These are phyloP conservation scores for Sarcophaga carnaria DNA, from an alignment of 2,888 invertebrate species.

Conservation along the genomic window DNA sequence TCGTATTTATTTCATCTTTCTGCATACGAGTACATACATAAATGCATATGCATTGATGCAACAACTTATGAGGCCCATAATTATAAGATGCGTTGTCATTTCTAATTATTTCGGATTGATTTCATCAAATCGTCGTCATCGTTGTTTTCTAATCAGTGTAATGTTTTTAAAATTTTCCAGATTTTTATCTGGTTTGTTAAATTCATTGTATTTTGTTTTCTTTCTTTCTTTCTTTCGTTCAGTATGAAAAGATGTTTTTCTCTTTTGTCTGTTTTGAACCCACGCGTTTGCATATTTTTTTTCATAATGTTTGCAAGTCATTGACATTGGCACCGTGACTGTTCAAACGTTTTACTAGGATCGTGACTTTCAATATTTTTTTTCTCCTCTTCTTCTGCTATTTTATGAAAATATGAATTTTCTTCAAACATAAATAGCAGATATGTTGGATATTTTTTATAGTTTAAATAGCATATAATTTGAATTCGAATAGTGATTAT, in stretches of 20 bases:
- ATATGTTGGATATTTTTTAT: background rate
- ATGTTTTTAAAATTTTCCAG: background rate
- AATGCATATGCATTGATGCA: too few relatives aligned
- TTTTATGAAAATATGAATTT: constrained; percentile 3
- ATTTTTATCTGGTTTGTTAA: constrained; percentile 24
- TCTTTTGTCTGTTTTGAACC: background rate
- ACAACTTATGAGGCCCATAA: background rate
- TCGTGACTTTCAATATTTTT: constrained; percentile 54
- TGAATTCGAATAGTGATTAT: too few relatives aligned
- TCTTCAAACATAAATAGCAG: background rate
- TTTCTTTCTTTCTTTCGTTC: background rate
- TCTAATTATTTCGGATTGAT: constrained; percentile 46
- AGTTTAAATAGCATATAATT: background rate
- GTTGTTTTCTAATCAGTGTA: constrained; percentile 23
- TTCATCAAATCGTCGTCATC: constrained; percentile 4
- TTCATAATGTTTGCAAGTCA: constrained; percentile 51
- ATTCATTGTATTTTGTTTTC: constrained; percentile 4
- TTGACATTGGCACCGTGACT: constrained; percentile 61
- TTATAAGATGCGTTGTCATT: constrained; percentile 17
- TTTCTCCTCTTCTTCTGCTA: background rate
- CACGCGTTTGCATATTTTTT: constrained; percentile 24
- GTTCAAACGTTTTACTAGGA: constrained; percentile 47
- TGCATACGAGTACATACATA: background rate
- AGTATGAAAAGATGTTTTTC: background rate
- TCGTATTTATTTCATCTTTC: background rate